Evolutionary conservation across 30 jellyfish, hydroid and myxozoan species (phyloP).

Genomic region (Pseudorhiza aurosa): DNA sequence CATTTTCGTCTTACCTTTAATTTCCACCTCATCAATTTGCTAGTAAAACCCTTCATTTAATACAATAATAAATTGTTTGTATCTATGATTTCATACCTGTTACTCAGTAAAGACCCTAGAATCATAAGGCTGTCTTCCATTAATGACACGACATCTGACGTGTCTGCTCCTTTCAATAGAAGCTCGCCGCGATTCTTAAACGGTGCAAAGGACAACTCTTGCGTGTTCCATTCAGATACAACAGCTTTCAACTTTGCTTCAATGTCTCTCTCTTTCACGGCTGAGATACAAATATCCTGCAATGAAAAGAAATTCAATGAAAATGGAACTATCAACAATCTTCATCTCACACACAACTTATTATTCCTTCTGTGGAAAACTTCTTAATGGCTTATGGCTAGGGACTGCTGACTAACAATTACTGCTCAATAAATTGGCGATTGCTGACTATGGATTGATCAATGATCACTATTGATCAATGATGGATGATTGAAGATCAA

Average conservation of each 20-base stretch:
- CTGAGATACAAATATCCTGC: constrained; percentile 89
- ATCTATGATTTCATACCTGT: constrained; percentile 42
- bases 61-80: too few relatives aligned
- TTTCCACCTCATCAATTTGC: too few relatives aligned
- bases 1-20: not conserved
- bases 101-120: constrained; percentile 84
- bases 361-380: too few relatives aligned
- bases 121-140: constrained; percentile 95
- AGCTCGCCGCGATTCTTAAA: constrained; percentile 89
- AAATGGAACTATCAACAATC: too few relatives aligned
- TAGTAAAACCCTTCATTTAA: too few relatives aligned
- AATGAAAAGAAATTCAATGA: not conserved
- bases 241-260: constrained; percentile 88
- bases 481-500: too few relatives aligned
- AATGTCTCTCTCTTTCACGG: constrained; percentile 85
- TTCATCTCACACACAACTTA: too few relatives aligned
- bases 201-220: constrained; percentile 69
- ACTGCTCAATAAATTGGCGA: too few relatives aligned
- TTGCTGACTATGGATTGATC: too few relatives aligned
- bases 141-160: constrained; percentile 81
- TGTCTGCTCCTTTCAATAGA: constrained; percentile 75
- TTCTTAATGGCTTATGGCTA: too few relatives aligned
- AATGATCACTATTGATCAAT: too few relatives aligned
- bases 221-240: constrained; percentile 85
- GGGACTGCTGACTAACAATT: too few relatives aligned